A percentile compares a stretch with the other conserved stretches of the same genome.
phyloP scores from a whole-genome alignment of 2,888 invertebrate species.

The Philhelius pedissequus region DNA sequence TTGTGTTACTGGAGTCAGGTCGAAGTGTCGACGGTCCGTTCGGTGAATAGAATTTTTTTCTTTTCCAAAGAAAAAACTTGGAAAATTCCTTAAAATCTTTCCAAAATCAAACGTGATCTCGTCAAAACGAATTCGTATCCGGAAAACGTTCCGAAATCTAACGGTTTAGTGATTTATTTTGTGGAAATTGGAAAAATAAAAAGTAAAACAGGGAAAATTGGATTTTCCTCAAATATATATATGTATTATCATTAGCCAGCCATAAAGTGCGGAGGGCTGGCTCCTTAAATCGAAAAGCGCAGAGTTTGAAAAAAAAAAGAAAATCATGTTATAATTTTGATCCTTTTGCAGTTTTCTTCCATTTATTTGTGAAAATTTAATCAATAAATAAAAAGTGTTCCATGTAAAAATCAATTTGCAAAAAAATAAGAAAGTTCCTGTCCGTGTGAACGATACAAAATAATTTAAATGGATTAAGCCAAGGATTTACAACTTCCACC shows the following conservation, averaged over 20 bases:
- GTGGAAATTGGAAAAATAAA: not conserved
- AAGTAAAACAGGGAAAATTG: conserved; percentile 47
- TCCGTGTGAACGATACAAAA: conserved; percentile 14
- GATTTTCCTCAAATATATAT: conserved; percentile 55
- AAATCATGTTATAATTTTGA: conserved; percentile 10
- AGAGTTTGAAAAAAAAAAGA: conserved; percentile 12
- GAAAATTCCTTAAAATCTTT: conserved; percentile 23
- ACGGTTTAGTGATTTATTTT: conserved; percentile 30
- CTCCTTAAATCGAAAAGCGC: not conserved
- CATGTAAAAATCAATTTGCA: not conserved
- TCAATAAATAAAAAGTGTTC: conserved; percentile 26
- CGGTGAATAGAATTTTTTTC: conserved; percentile 39
- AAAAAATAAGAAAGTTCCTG: conserved; percentile 6
- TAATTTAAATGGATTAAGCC: conserved; percentile 12
- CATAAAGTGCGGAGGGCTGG: conserved; percentile 41
- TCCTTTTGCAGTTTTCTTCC: not conserved
- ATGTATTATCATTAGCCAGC: conserved; percentile 40
- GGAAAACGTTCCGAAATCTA: conserved; percentile 31
- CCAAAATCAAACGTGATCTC: conserved; percentile 26
- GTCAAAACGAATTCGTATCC: conserved; percentile 30
- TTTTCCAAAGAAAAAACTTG: conserved; percentile 44
- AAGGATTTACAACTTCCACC: conserved; percentile 18
- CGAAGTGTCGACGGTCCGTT: conserved; percentile 71
- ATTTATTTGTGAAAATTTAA: conserved; percentile 19
- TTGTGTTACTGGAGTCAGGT: conserved; percentile 78